Conservation (phyloP, 2,113 vertebrate genomes). For the Actenoides hombroni region DNA sequence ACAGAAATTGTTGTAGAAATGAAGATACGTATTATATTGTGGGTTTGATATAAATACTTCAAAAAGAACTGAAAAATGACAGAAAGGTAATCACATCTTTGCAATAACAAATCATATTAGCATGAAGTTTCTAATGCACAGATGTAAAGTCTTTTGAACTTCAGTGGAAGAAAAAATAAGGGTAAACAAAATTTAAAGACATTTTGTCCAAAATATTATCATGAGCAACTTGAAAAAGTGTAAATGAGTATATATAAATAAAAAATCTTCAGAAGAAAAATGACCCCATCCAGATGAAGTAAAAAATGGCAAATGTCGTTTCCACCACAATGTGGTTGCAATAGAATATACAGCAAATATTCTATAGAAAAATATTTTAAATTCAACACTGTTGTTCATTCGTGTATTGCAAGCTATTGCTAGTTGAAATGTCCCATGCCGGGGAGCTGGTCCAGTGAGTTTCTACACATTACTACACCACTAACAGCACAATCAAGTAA, state of each 20-base stretch:
- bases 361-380: not conserved
- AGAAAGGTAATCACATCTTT: not conserved
- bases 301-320: not conserved
- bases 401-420: not conserved
- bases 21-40: not conserved
- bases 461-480: not conserved
- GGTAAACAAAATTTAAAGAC: not conserved
- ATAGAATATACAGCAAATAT: not conserved
- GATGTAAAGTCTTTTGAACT: not conserved
- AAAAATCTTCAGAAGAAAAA: not conserved
- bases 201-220: not conserved
- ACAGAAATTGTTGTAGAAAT: not conserved
- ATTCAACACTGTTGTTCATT: not conserved
- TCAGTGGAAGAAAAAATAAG: not conserved
- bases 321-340: not conserved
- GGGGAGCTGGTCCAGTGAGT: not conserved
- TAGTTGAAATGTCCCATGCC: not conserved
- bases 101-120: not conserved
- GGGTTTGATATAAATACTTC: not conserved
- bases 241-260: not conserved
- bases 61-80: not conserved
- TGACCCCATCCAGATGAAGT: not conserved
- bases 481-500: not conserved
- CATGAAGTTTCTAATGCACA: not conserved
- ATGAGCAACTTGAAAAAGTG: not conserved